Percentiles rank a stretch among this genome's conserved stretches.
These are phyloP conservation scores for Grammomys dolichurus DNA, from an alignment of 2,113 vertebrate genomes.

Conservation along the genomic window DNA sequence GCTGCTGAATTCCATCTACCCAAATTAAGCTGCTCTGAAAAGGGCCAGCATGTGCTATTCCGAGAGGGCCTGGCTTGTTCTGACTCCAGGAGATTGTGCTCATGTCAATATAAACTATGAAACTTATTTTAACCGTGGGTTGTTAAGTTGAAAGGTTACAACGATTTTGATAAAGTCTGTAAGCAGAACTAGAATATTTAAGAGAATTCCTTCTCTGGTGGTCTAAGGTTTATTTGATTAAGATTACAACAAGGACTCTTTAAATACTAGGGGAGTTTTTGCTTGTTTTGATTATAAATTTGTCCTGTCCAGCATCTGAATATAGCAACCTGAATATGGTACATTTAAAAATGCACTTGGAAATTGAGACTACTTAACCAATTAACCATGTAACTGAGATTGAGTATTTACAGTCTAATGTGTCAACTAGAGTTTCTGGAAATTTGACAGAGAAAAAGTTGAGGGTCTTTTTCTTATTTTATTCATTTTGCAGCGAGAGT, in stretches of 20 bases:
- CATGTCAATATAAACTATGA: conserved; percentile 13
- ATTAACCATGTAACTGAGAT: conserved; percentile 23
- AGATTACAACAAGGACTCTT: neutral
- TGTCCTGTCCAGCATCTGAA: neutral
- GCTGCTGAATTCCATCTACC: conserved; percentile 66
- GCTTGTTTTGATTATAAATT: conserved; percentile 20
- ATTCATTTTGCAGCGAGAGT: neutral
- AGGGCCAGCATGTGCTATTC: conserved; percentile 37
- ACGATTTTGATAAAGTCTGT: conserved; percentile 37
- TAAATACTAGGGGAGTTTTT: conserved; percentile 26
- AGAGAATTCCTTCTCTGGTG: conserved; percentile 18
- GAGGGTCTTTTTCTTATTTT: conserved; percentile 40
- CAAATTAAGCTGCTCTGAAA: conserved; percentile 68
- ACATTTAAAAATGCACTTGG: conserved; percentile 5
- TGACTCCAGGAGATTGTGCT: conserved; percentile 26
- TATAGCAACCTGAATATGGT: conserved; percentile 16
- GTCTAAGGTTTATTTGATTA: conserved; percentile 46
- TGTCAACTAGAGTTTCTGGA: conserved; percentile 49
- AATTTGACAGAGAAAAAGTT: conserved; percentile 53
- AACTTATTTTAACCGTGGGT: conserved; percentile 49
- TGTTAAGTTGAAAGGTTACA: conserved; percentile 7
- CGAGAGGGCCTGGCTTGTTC: conserved; percentile 28
- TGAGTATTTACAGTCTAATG: conserved; percentile 4
- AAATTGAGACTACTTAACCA: conserved; percentile 40
- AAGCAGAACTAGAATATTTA: conserved; percentile 13